Evolutionary conservation across 2,797 vertebrate genomes (phyloP).

Genomic region (Leontopithecus rosalia): DNA sequence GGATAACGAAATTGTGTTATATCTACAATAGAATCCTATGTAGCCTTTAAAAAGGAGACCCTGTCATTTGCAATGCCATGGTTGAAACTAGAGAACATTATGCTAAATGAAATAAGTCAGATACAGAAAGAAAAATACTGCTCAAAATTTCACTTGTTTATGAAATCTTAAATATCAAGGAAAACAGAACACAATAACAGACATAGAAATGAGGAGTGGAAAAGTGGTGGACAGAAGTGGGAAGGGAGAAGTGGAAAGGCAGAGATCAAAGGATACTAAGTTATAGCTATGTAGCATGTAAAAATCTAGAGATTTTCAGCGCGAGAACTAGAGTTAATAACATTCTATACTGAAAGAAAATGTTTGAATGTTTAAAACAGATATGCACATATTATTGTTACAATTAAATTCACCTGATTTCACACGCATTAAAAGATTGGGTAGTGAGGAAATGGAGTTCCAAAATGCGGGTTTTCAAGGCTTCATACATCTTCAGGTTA

Average conservation of each 20-base stretch:
- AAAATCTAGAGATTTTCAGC: not conserved
- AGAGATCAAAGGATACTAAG: not conserved
- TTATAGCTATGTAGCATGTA: not conserved
- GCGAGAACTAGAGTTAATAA: not conserved
- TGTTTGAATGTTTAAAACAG: not conserved
- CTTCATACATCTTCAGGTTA: not conserved
- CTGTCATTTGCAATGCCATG: not conserved
- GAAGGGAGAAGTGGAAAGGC: not conserved
- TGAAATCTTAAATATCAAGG: not conserved
- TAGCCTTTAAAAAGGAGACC: not conserved
- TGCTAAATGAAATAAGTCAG: not conserved
- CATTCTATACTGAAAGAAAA: not conserved
- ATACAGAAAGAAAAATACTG: not conserved
- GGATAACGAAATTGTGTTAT: not conserved
- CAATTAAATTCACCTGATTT: not conserved
- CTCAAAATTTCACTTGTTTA: not conserved
- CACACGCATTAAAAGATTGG: not conserved
- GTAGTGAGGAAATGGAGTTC: not conserved
- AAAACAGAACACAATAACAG: not conserved
- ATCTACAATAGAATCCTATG: not conserved
- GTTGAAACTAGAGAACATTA: not conserved
- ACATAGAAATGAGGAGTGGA: not conserved
- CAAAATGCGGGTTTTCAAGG: not conserved
- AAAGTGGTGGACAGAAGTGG: not conserved
- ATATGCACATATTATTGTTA: not conserved